Evolutionary conservation across 2,888 invertebrate species (phyloP).

Genomic region (Schizotus pectinicornis): DNA sequence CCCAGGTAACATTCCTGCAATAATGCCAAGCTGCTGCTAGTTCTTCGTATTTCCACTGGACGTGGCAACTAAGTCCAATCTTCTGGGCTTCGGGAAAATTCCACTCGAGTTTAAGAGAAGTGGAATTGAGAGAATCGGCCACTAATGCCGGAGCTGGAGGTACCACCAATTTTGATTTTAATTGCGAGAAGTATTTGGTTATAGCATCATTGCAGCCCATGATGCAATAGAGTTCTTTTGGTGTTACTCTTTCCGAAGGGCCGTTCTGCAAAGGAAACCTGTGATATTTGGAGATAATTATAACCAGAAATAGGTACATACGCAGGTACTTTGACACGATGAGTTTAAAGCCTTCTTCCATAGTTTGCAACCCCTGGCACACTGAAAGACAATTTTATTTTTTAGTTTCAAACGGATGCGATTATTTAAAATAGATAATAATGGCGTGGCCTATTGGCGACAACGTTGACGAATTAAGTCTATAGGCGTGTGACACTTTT

Average conservation of each 20-base stretch:
- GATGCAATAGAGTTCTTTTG: slow-evolving; percentile 77
- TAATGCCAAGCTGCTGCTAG: slow-evolving; percentile 81
- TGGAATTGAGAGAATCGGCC: slow-evolving; percentile 77
- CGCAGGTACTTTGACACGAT: slow-evolving; percentile 81
- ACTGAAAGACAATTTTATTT: slow-evolving; percentile 66
- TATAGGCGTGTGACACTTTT: slow-evolving; percentile 42
- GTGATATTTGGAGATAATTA: not conserved
- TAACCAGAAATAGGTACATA: slow-evolving; percentile 66
- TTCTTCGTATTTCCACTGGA: slow-evolving; percentile 80
- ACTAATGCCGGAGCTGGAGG: slow-evolving; percentile 79
- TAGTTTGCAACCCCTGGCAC: slow-evolving; percentile 77
- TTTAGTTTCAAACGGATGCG: slow-evolving; percentile 10
- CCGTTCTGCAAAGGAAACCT: slow-evolving; percentile 66
- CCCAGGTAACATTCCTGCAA: slow-evolving; percentile 76
- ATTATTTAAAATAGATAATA: not conserved
- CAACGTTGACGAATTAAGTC: slow-evolving; percentile 22
- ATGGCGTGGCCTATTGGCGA: slow-evolving; percentile 18
- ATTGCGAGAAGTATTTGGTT: slow-evolving; percentile 73
- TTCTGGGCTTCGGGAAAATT: slow-evolving; percentile 66
- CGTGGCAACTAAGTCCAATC: slow-evolving; percentile 63
- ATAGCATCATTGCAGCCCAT: slow-evolving; percentile 84
- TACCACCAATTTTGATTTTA: slow-evolving; percentile 70
- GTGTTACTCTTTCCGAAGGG: slow-evolving; percentile 70
- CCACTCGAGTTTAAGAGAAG: slow-evolving; percentile 83
- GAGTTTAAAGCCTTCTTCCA: slow-evolving; percentile 79